Evolutionary conservation across 1,140 invertebrate species (phyloP), one percentile per base, ranked within the genome.

Genomic region (Caenorhabditis brenneri): DNA sequence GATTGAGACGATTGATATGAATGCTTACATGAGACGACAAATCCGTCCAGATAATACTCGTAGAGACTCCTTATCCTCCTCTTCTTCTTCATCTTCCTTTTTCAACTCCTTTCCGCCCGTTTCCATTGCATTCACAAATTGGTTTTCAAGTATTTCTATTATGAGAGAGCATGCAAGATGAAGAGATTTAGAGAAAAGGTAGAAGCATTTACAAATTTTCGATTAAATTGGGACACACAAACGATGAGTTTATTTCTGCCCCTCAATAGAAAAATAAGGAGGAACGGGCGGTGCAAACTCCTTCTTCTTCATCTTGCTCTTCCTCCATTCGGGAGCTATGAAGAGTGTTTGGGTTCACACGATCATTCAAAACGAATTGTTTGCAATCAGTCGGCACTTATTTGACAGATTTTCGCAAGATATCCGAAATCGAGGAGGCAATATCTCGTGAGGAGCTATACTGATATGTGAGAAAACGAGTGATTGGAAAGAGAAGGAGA

Each of bases 61-160:
- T 12, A 39, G 12, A 19, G 65, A n/a, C 33, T 39, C 65, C 15
- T 74, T 36, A 4, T 39, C 36, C 12, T 74, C 65, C 10, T 74
- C 36, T 42, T 74, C 22, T 42, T 46, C 65, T 36, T 7, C 58
- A 4, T 36, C 58, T 65, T 65, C 31, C 65, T 74, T 74, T 42
- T 74, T 74, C 65, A 33, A 46, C 65, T 74, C 24, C 65, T 65
- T 39, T 19, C 9, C 33, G 16, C 65, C 19, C 33, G 36, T 42
- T 74, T 74, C 36, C 36, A 74, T 74, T 42, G 65, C 36, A 74
- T 74, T 74, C 22, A 12, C 65, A 74, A 74, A 74, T 74, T 74
- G 65, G 65, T 74, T 74, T 74, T 74, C 65, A 74, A 74, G 65
- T 74, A 74, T 74, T 74, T n/a, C 65, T 12, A 74, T 74, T 74